Conservation (phyloP, 1,140 invertebrate species). For the Meloidogyne hapla region DNA sequence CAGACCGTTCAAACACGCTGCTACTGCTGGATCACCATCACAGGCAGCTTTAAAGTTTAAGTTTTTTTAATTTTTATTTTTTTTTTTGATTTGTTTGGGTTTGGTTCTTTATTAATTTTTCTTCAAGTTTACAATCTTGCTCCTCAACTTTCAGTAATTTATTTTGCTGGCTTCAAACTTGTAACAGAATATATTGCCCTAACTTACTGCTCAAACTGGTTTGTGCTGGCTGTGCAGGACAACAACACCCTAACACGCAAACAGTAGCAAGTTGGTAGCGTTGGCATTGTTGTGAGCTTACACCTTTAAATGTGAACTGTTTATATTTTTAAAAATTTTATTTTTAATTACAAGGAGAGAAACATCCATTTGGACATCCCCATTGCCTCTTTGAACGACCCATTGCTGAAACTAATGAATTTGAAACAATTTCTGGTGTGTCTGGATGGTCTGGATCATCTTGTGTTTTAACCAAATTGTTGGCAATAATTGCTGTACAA, state of each 20-base stretch:
- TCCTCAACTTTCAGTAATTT: background rate
- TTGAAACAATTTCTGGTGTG: background rate
- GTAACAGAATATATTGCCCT: no score
- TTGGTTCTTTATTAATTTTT: no score
- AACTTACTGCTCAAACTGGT: conserved; percentile 45
- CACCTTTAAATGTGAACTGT: conserved; percentile 15
- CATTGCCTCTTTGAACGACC: conserved; percentile 32
- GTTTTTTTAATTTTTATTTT: conserved; percentile 10
- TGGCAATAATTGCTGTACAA: background rate
- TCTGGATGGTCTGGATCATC: background rate
- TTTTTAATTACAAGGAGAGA: conserved; percentile 32
- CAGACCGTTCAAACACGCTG: conserved; percentile 46
- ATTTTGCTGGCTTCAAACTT: no score
- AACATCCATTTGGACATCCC: conserved; percentile 43
- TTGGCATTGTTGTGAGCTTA: conserved; percentile 44
- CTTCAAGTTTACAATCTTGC: background rate
- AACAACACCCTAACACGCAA: conserved; percentile 48
- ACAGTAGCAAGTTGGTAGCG: conserved; percentile 49
- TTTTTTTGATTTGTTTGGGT: no score
- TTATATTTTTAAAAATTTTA: background rate
- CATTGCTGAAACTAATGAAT: background rate
- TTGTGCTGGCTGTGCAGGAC: conserved; percentile 34
- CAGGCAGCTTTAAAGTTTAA: conserved; percentile 41
- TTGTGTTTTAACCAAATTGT: background rate
- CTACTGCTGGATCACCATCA: conserved; percentile 51